These are phyloP conservation scores for Adelognathus sp. DNA, from an alignment of 2,888 invertebrate genomes.

Conservation along the genomic window DNA sequence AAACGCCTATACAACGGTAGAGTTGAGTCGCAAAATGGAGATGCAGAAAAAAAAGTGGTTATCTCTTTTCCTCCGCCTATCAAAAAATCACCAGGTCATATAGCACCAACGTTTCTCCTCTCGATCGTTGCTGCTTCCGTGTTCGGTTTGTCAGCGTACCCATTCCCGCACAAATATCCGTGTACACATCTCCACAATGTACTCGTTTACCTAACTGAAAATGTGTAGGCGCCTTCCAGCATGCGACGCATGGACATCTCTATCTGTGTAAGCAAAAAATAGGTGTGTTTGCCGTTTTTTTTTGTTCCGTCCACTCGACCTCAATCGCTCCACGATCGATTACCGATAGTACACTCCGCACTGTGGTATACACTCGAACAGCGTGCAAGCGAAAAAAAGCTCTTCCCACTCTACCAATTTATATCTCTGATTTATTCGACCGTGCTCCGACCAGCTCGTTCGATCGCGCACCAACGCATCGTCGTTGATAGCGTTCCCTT, in stretches of 20 bases:
- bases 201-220: slow-evolving; percentile 19
- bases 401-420: slow-evolving; percentile 24
- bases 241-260: not conserved
- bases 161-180: slow-evolving; percentile 35
- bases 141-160: slow-evolving; percentile 20
- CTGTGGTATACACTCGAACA: slow-evolving; percentile 3
- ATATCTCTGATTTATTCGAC: slow-evolving; percentile 50
- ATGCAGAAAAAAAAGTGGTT: slow-evolving; percentile 23
- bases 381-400: slow-evolving; percentile 17
- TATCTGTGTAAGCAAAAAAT: not conserved
- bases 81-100: slow-evolving; percentile 51
- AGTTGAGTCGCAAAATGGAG: not conserved
- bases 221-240: not conserved
- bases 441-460: slow-evolving; percentile 14
- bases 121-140: slow-evolving; percentile 42
- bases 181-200: slow-evolving; percentile 20
- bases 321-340: slow-evolving; percentile 57
- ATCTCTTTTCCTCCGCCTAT: not conserved
- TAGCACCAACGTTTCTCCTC: not conserved
- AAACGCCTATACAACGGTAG: not conserved
- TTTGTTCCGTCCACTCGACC: slow-evolving; percentile 37
- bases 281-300: not conserved
- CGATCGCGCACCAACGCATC: slow-evolving; percentile 6
- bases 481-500: slow-evolving; percentile 19
- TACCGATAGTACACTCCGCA: slow-evolving; percentile 26